phyloP scores from a whole-genome alignment of 2,113 vertebrate species.

The Geococcyx californianus region DNA sequence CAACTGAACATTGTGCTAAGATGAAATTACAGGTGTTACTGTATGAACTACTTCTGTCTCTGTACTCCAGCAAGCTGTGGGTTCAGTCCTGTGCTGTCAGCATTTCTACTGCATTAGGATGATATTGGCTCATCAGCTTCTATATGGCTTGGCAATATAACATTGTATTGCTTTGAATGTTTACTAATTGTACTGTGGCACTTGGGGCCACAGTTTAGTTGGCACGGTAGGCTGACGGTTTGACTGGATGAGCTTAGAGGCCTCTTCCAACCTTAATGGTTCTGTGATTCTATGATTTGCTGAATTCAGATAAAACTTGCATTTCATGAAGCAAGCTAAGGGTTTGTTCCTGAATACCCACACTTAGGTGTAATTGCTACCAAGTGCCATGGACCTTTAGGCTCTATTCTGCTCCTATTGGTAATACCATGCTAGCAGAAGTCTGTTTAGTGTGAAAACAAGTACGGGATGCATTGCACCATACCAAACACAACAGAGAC shows the following conservation, averaged over 20 bases:
- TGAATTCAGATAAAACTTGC: background rate
- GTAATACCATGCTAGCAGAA: background rate
- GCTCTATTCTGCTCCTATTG: background rate
- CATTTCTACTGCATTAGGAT: background rate
- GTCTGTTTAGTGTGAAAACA: background rate
- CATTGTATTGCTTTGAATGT: background rate
- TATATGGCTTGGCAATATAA: background rate
- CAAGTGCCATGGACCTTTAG: background rate
- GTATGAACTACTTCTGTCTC: background rate
- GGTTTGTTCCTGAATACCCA: background rate
- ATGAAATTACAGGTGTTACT: background rate
- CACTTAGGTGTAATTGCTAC: background rate
- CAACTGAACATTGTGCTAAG: background rate
- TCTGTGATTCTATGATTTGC: background rate
- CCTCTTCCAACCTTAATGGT: no score
- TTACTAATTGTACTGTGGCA: background rate
- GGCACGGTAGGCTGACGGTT: no score
- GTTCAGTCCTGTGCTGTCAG: background rate
- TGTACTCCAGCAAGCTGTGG: background rate
- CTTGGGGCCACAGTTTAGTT: no score
- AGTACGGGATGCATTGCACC: background rate
- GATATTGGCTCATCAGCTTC: background rate
- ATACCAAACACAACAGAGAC: background rate
- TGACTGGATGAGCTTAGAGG: no score
- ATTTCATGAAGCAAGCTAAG: background rate